Conservation (phyloP, 1,140 invertebrate species). For the Acromyrmex heyeri region DNA sequence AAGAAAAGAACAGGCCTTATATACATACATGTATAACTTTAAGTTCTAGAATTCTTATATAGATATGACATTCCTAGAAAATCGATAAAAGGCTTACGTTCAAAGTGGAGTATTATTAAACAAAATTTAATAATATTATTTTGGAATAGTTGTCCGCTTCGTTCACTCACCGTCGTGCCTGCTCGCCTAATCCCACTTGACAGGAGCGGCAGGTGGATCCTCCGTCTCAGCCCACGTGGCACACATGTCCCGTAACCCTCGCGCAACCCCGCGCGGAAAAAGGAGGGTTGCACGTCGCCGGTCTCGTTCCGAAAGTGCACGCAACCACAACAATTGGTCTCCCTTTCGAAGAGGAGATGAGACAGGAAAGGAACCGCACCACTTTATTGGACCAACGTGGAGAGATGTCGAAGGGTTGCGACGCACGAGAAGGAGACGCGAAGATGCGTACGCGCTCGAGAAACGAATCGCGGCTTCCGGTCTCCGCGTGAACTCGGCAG, state of each 20-base stretch:
- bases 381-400: not conserved
- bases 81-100: too few relatives aligned
- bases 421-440: not conserved
- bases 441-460: not conserved
- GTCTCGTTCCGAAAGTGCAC: not conserved
- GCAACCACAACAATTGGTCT: not conserved
- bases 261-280: slow-evolving; percentile 8
- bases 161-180: slow-evolving; percentile 64
- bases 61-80: too few relatives aligned
- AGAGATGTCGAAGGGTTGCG: not conserved
- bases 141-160: not conserved
- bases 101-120: too few relatives aligned
- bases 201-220: slow-evolving; percentile 62
- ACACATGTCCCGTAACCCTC: slow-evolving; percentile 67
- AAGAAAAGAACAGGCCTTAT: too few relatives aligned
- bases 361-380: not conserved
- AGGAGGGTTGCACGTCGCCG: not conserved
- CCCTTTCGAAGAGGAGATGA: not conserved
- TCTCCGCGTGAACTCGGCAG: slow-evolving; percentile 48
- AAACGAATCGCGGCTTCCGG: slow-evolving; percentile 30
- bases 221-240: slow-evolving; percentile 64
- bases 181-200: slow-evolving; percentile 67
- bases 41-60: too few relatives aligned
- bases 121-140: not conserved
- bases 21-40: too few relatives aligned